Evolutionary conservation across 2,888 invertebrate species (phyloP), one percentile per base, ranked within the genome.

Genomic region (Drosophila longiperda): DNA sequence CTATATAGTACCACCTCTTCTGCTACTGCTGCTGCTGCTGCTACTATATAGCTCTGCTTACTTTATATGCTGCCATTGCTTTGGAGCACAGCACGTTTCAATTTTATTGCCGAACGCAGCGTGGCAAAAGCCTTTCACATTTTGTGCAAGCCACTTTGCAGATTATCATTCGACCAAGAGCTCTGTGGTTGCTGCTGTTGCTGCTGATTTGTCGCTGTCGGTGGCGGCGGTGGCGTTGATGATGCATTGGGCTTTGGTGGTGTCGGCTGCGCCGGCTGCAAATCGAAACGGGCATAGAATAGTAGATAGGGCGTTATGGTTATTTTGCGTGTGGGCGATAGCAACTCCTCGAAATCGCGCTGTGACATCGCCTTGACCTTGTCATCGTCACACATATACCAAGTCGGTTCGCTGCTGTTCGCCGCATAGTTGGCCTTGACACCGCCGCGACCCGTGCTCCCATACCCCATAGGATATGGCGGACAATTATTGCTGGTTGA

Each of bases 371-470:
- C 95, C 81, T 96, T 95, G 62, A 98, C 96, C 72, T 96, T 96
- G 78, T 98, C 97, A 91, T 98, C 98, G 92, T 98, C 97, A 91
- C 97, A 98, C 90, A 97, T 97, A 54, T 97, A 94, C 98, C 98
- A 98, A 75, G 95, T 94, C 20, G 93, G 92, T 60, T 93, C 93
- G 33, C 79, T 83, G 63, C 79, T 70, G 26, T 73, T 75, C 26
- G 81, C 75, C 6, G 74, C 34, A 66, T 82, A 79, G 60, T 67
- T 85, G 20, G 73, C 86, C 52, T 82, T 87, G 34, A 84, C 76
- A n/a, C 90, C 90, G 5, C 90, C 91, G 1, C 91, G 91, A 1
- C 91, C 91, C 8, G 92, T 91, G 61, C 92, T 92, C 45, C 92
- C 92, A 55, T 92, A 92, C 59, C 92, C 92, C 15, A 89, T 85